A percentile compares a stretch with the other conserved stretches of the same genome.
Conservation (phyloP, 2,888 invertebrate species). For the Erebia palarica region DNA sequence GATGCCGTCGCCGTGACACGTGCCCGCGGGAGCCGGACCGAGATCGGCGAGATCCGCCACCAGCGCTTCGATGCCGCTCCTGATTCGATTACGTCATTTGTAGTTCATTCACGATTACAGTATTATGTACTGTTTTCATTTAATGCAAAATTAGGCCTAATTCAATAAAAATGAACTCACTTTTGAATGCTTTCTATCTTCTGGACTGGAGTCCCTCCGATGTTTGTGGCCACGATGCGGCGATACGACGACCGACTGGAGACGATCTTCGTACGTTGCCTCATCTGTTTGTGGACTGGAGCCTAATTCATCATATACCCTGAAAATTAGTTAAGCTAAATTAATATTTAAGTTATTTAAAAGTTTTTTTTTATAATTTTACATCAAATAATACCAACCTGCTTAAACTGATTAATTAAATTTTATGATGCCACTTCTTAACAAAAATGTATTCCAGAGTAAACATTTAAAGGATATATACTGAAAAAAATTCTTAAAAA, state of each 20-base stretch:
- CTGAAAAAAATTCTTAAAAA: too few relatives aligned
- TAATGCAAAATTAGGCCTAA: too few relatives aligned
- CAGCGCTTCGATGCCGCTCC: conserved; percentile 67
- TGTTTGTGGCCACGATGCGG: conserved; percentile 73
- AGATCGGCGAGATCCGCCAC: conserved; percentile 57
- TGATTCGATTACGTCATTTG: conserved; percentile 36
- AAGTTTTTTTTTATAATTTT: too few relatives aligned
- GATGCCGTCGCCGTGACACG: conserved; percentile 60
- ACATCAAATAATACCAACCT: too few relatives aligned
- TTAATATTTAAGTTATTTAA: background rate
- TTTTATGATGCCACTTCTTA: too few relatives aligned
- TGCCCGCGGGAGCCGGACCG: conserved; percentile 64
- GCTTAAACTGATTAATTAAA: too few relatives aligned
- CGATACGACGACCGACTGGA: conserved; percentile 81
- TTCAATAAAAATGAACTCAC: conserved; percentile 43
- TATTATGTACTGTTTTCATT: too few relatives aligned
- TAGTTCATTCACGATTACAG: background rate
- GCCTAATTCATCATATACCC: conserved; percentile 75
- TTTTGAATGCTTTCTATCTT: conserved; percentile 78
- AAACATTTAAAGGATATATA: too few relatives aligned
- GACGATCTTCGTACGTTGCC: conserved; percentile 72
- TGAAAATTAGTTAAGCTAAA: conserved; percentile 39
- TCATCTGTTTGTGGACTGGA: conserved; percentile 88
- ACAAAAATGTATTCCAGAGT: too few relatives aligned
- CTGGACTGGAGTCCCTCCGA: conserved; percentile 88